Percentiles rank a stretch among this genome's conserved stretches.
These are phyloP conservation scores for Caenorhabditis macrosperma DNA, from an alignment of 2,888 invertebrate genomes.

Conservation along the genomic window DNA sequence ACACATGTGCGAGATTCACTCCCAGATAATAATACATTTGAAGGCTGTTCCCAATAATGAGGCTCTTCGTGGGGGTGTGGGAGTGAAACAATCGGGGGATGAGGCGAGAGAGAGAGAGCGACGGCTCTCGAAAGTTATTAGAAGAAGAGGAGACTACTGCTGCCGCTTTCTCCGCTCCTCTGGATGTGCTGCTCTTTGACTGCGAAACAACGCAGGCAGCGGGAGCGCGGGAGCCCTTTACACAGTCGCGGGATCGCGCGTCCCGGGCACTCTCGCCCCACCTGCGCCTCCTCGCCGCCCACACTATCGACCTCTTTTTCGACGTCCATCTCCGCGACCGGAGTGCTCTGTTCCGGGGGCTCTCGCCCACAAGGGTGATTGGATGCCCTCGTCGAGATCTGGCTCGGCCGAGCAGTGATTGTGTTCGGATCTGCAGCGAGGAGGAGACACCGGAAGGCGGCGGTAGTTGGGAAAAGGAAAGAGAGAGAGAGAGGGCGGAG, in stretches of 20 bases:
- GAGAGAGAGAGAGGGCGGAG: too few relatives aligned
- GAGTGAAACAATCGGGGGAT: constrained; percentile 33
- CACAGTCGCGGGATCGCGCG: constrained; percentile 38
- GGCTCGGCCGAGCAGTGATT: constrained; percentile 7
- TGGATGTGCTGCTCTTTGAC: constrained; percentile 53
- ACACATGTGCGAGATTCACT: too few relatives aligned
- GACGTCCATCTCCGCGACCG: constrained; percentile 1
- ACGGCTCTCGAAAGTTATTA: constrained; percentile 48
- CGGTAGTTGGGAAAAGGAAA: too few relatives aligned
- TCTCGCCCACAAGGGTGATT: constrained; percentile 50
- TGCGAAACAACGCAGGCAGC: constrained; percentile 16
- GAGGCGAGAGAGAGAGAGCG: constrained; percentile 6
- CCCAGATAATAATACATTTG: too few relatives aligned
- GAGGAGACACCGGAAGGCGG: constrained; percentile 37
- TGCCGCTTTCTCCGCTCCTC: background rate
- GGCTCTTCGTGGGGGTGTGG: background rate
- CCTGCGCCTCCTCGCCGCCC: constrained; percentile 9
- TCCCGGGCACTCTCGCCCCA: constrained; percentile 2
- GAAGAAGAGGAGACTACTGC: constrained; percentile 26
- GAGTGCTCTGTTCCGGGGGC: constrained; percentile 11
- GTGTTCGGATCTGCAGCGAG: constrained; percentile 35
- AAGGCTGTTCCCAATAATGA: background rate
- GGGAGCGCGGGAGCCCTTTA: constrained; percentile 40
- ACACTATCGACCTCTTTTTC: constrained; percentile 1
- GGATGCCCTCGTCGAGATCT: constrained; percentile 18